Evolutionary conservation across 92 coral and sea anemone species (phyloP).

Genomic region (Parazoanthus swiftii): DNA sequence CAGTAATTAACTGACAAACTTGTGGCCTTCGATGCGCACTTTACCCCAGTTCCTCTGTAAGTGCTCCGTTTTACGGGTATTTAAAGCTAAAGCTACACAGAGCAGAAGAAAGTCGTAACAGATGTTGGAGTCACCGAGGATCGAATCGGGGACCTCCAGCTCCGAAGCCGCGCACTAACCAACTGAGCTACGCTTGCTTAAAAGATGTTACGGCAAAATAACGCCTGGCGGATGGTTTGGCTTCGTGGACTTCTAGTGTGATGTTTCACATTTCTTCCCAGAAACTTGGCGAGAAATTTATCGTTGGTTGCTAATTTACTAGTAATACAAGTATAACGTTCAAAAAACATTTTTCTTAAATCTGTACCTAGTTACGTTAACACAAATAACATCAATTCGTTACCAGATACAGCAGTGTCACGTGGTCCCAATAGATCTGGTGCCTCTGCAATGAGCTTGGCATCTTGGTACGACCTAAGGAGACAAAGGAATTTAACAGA

Average conservation of each 20-base stretch:
- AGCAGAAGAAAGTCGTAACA: too few relatives aligned
- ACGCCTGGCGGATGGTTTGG: too few relatives aligned
- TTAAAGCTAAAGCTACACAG: too few relatives aligned
- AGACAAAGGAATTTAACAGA: neutral
- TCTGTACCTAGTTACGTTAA: neutral
- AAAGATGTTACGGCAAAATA: too few relatives aligned
- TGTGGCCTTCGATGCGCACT: too few relatives aligned
- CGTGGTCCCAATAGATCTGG: conserved; percentile 88
- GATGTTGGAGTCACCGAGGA: too few relatives aligned
- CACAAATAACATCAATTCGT: neutral
- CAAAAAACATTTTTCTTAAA: neutral
- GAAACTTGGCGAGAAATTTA: neutral
- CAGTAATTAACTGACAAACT: too few relatives aligned
- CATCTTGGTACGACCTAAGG: conserved; percentile 70
- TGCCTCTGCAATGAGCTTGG: conserved; percentile 75
- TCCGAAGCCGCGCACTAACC: too few relatives aligned
- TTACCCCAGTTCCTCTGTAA: too few relatives aligned
- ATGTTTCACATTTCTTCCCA: neutral
- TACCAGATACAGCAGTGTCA: conserved; percentile 64
- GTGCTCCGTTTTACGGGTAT: too few relatives aligned
- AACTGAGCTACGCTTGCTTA: too few relatives aligned
- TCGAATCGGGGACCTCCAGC: too few relatives aligned
- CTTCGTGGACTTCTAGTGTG: neutral
- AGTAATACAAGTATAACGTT: neutral
- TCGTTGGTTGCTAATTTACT: neutral